Evolutionary conservation across 2,113 vertebrate genomes (phyloP).

Genomic region (Bambusicola thoracicus): DNA sequence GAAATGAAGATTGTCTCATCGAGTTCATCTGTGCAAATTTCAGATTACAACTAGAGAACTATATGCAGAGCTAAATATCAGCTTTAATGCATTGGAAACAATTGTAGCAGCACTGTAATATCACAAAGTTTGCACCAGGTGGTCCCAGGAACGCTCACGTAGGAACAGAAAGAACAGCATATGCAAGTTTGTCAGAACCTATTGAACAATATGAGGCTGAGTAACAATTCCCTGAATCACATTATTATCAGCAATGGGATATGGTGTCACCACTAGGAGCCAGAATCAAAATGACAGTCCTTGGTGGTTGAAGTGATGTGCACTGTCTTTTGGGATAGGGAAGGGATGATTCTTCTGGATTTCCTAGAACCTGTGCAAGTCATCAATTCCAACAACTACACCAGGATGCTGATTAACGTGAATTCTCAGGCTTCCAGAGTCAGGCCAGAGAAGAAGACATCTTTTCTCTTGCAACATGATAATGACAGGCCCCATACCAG

Average conservation of each 20-base stretch:
- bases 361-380: no score
- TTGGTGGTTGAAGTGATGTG: neutral
- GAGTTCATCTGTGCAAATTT: neutral
- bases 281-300: neutral
- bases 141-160: neutral
- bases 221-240: neutral
- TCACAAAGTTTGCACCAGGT: neutral
- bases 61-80: neutral
- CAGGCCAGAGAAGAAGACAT: no score
- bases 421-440: no score
- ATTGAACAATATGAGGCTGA: neutral
- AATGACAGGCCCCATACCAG: no score
- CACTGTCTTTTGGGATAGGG: no score
- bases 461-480: no score
- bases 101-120: neutral
- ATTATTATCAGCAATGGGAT: neutral
- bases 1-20: neutral
- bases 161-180: neutral
- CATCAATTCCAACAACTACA: no score
- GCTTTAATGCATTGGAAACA: neutral
- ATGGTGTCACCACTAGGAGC: neutral
- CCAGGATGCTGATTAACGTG: no score
- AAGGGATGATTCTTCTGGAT: no score
- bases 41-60: neutral
- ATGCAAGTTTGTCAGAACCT: neutral